Evolutionary conservation across 1,140 invertebrate genomes (phyloP), one percentile per base, ranked within the genome.

Genomic region (Cotesia typhae): DNA sequence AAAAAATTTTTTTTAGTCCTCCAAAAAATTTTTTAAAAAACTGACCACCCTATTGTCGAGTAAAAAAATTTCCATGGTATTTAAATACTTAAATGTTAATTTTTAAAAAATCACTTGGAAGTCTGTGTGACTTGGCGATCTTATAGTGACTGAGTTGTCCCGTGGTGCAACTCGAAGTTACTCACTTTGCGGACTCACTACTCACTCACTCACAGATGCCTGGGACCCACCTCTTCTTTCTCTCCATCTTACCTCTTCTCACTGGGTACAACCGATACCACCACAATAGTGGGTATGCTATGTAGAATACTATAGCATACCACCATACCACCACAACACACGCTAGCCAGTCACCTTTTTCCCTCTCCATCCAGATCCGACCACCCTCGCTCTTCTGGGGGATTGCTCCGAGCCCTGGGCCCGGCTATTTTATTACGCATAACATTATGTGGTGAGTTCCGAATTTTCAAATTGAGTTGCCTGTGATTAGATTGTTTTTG

Each of bases 91-190:
- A 10, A 47, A 47, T 6, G 10, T 2, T 28, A 47, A 47, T 47
- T 47, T 6, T 47, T 47, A 47, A 47, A 47, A 47, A 10, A 47
- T 4, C 41, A 47, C 41, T 10, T 47, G 10, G 41, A 10, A 83
- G 82, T 86, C 84, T 84, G 85, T 85, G 84, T 84, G 79, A 82
- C 80, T 85, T 81, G 84, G 83, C 84, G 84, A 85, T 85, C 84
- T 86, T 82, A 84, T 85, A 82, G 76, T 84, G 83, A 87, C 85
- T 86, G 85, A 84, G 82, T 80, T 79, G 76, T 79, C 78, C 74
- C 79, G 78, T 79, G 70, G 4, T 70, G 75, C 77, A 77, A 84
- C 82, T 82, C 80, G 79, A 83, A 84, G 83, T 82, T 83, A 85
- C 82, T 84, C 80, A 81, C 79, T 83, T 77, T 79, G 77, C 79